phyloP scores from a whole-genome alignment of 2,797 vertebrate species.

The Takifugu ocellatus region DNA sequence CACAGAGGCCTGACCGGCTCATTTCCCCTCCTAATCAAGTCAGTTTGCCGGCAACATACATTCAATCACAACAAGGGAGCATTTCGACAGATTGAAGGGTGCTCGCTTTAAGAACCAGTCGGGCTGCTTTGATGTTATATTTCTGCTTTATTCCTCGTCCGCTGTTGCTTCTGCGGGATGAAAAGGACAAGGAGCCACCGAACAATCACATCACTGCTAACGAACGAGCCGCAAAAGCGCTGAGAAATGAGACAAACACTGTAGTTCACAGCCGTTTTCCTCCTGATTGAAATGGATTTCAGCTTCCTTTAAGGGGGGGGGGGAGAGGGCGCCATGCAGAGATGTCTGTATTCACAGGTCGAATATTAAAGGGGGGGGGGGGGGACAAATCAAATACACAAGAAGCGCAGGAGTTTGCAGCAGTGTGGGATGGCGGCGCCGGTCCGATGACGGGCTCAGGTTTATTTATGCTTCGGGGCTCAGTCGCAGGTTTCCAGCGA shows the following conservation, averaged over 20 bases:
- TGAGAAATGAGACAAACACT: constrained; percentile 43
- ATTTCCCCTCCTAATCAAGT: constrained; percentile 10
- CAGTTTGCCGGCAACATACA: neutral
- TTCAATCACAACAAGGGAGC: neutral
- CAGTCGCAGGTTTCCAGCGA: constrained; percentile 41
- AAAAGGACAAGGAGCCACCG: constrained; percentile 56
- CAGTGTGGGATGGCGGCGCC: constrained; percentile 27
- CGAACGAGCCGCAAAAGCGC: constrained; percentile 40
- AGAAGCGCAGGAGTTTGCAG: constrained; percentile 37
- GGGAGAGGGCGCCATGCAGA: constrained; percentile 60
- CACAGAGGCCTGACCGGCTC: constrained; percentile 1
- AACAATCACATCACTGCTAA: constrained; percentile 66
- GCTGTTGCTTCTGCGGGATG: constrained; percentile 54
- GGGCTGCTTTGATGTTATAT: constrained; percentile 28
- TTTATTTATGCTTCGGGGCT: constrained; percentile 65
- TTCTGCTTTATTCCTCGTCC: constrained; percentile 68
- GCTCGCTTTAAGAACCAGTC: constrained; percentile 30
- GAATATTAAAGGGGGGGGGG: constrained; percentile 37
- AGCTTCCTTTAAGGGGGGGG: constrained; percentile 39
- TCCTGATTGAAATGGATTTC: constrained; percentile 39
- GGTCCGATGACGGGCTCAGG: constrained; percentile 28
- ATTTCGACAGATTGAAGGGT: neutral
- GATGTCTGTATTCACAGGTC: constrained; percentile 63
- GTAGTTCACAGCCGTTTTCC: constrained; percentile 40
- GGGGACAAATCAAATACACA: constrained; percentile 45